These are phyloP conservation scores for Bovichtus diacanthus DNA, from an alignment of 2,797 vertebrate genomes.

Conservation along the genomic window DNA sequence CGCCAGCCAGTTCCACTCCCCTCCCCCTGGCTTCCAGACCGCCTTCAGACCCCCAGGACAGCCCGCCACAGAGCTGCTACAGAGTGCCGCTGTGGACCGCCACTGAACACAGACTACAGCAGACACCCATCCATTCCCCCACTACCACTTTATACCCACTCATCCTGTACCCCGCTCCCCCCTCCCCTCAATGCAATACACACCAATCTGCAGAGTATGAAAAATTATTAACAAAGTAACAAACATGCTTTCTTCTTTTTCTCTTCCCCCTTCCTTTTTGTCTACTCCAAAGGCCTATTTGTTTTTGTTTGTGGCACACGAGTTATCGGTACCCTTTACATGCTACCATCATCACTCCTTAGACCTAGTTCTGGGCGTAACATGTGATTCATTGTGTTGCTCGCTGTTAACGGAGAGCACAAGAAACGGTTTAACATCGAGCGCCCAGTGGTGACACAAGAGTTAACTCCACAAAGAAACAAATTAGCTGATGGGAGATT, in stretches of 20 bases:
- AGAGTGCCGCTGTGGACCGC: constrained; percentile 98
- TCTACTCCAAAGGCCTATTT: constrained; percentile 73
- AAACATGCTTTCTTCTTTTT: constrained; percentile 84
- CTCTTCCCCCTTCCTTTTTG: constrained; percentile 74
- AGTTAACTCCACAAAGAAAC: constrained; percentile 69
- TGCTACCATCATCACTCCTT: constrained; percentile 75
- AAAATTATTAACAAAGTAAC: constrained; percentile 86
- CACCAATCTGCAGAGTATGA: constrained; percentile 85
- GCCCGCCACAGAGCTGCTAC: constrained; percentile 99
- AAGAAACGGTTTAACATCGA: constrained; percentile 56
- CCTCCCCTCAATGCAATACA: constrained; percentile 67
- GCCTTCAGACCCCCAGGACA: constrained; percentile 99
- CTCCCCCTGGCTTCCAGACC: constrained; percentile 98
- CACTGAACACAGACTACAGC: constrained; percentile 91
- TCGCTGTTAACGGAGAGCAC: constrained; percentile 64
- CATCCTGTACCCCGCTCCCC: constrained; percentile 60
- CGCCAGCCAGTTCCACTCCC: constrained; percentile 94
- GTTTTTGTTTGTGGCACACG: constrained; percentile 77
- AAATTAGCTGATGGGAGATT: constrained; percentile 73
- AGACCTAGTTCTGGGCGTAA: constrained; percentile 63
- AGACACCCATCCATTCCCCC: constrained; percentile 71
- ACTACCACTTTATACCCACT: constrained; percentile 77
- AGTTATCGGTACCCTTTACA: constrained; percentile 67
- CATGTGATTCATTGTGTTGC: constrained; percentile 59
- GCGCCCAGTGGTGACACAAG: constrained; percentile 54